These are phyloP conservation scores for Megastigmus dorsalis DNA, from an alignment of 2,888 invertebrate genomes.

Conservation along the genomic window DNA sequence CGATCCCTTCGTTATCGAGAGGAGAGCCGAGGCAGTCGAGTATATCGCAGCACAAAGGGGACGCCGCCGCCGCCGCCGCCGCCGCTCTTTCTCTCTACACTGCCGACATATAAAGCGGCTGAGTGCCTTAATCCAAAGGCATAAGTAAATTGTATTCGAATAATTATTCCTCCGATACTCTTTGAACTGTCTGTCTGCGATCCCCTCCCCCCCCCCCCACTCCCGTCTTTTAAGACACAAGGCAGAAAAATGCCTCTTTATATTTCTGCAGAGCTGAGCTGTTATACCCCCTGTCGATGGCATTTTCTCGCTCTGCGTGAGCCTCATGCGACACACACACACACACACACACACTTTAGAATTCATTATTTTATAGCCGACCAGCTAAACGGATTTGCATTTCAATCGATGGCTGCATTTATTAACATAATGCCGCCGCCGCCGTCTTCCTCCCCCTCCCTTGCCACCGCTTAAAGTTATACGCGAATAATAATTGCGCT, in stretches of 20 bases:
- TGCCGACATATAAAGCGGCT: slow-evolving; percentile 28
- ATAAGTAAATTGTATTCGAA: slow-evolving; percentile 50
- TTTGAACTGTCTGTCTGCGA: slow-evolving; percentile 47
- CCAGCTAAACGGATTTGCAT: slow-evolving; percentile 34
- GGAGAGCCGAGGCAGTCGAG: not conserved
- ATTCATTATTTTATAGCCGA: slow-evolving; percentile 23
- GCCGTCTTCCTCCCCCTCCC: too few relatives aligned
- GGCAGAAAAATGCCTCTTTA: not conserved
- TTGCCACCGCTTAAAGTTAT: too few relatives aligned
- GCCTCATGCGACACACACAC: too few relatives aligned
- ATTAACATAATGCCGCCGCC: slow-evolving; percentile 20
- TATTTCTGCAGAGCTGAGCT: not conserved
- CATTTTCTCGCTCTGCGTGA: not conserved
- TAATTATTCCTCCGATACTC: slow-evolving; percentile 50
- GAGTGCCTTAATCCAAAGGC: slow-evolving; percentile 53
- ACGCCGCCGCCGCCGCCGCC: not conserved
- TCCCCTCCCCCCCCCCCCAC: too few relatives aligned
- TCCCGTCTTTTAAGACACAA: too few relatives aligned
- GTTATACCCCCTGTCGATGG: too few relatives aligned
- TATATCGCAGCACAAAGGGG: slow-evolving; percentile 31
- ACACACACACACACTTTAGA: too few relatives aligned
- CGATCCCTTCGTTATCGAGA: slow-evolving; percentile 48
- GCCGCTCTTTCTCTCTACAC: not conserved
- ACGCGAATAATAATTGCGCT: slow-evolving; percentile 4
- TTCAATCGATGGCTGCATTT: slow-evolving; percentile 32